Base-by-base conservation (phyloP, 2,888 invertebrate species). In the Crematogaster levior region DNA sequence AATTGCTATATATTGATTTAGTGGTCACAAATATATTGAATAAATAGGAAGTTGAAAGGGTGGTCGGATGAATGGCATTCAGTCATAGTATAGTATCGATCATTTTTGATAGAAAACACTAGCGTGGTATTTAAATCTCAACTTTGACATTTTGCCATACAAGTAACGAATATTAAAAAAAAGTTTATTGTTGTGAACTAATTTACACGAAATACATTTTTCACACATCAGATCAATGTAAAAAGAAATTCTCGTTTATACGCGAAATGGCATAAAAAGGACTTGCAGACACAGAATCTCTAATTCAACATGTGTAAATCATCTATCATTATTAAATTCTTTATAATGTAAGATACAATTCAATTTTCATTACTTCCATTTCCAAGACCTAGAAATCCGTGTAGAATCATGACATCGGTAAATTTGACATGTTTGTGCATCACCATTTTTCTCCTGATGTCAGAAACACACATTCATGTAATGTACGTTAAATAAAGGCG, bases 81-180 rank as follows among this genome's bases (percentile, higher is more conserved):
- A 74, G 43, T 34, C 18, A 21, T 34, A 74, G 46, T 24, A 24
- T 1, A 7, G 24, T 12, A 65, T 75, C 24, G 48, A 75, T 75
- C 37, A 53, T 43, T 21, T 56, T 53, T 77, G 53, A 77, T 77
- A 56, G 68, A 77, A 4, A 68, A 56, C n/a, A 56, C 21, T 43
- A 43, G 18, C 24, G 53, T 53, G 27, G 51, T 21, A 53, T 77
- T 77, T 77, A 68, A 53, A 24, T 77, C 68, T 75, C 66, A 75
- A 75, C 75, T 77, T 56, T 77, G 68, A 77, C 43, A 56, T 77
- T 68, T 77, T 77, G 18, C 21, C 51, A 18, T 70, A 15, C 12
- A 34, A 72, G 6, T 74, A 40, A 43, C n/a, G 37, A n/a, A n/a
- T 37, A 66, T 51, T 37, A 15, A 15, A 70, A 56, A 68, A 53